Evolutionary conservation across 2,797 vertebrate species (phyloP), one percentile per base, ranked within the genome.

Genomic region (Oceanodroma leucorhoa): DNA sequence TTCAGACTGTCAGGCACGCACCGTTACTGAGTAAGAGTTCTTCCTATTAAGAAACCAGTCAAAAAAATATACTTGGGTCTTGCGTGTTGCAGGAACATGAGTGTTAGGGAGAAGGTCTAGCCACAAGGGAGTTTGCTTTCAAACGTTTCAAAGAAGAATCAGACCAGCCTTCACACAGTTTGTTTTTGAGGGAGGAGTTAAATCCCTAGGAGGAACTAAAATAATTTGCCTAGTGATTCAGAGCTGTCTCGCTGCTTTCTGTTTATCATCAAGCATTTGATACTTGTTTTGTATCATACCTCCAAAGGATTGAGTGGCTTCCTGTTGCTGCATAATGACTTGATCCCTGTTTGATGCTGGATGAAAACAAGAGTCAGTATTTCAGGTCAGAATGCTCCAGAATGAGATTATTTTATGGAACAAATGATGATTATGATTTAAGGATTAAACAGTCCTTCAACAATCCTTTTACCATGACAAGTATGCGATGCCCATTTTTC

Each of bases 351-450:
- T 60, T 34, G 73, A 89, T 65, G 73, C 53, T 46, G 18, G 36
- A 65, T 82, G 40, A 82, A 83, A 78, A 14, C n/a, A 79, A 30
- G 50, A 67, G 20, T 78, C 20, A 23, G 22, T 41, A 50, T 69
- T 69, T 76, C 65, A 54, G 30, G 27, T 69, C 66, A 89, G 75
- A 92, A 57, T 54, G 64, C 40, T 84, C 57, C 61, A 78, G 38
- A 84, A 57, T 4, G 4, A 76, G 30, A 84, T 62, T 62, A 8
- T 81, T 89, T 84, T 71, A 50, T 38, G 22, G 50, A 69, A 72
- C 11, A 65, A 71, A 51, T 73, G 12, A 55, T 2, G 3, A 64
- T 69, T 41, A n/a, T 18, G 41, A 73, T 60, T 40, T 77, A 36
- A 85, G 21, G 48, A 48, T 43, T 77, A 48, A 82, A 73, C 17